phyloP scores from a whole-genome alignment of 2,113 vertebrate genomes.

The Triplophysa dalaica region DNA sequence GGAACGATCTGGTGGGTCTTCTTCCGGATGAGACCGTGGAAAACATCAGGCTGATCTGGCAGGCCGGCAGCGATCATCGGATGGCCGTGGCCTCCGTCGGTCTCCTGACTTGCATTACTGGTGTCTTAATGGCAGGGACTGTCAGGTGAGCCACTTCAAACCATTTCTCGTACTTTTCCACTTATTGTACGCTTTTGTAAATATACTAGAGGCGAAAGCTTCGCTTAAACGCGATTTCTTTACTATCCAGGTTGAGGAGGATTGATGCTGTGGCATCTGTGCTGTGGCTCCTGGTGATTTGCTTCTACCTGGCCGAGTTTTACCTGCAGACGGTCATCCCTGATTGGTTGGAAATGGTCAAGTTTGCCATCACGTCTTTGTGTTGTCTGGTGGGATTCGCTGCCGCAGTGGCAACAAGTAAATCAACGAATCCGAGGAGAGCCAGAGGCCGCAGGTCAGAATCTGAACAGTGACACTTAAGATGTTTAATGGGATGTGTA shows the following conservation, averaged over 20 bases:
- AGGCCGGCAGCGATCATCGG: conserved; percentile 82
- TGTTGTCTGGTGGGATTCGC: conserved; percentile 93
- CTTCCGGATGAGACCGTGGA: conserved; percentile 73
- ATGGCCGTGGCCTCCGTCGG: conserved; percentile 79
- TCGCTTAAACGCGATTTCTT: not conserved
- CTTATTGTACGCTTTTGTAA: not conserved
- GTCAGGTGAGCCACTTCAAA: conserved; percentile 72
- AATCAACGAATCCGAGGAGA: conserved; percentile 81
- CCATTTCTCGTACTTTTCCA: not conserved
- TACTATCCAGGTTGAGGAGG: conserved; percentile 81
- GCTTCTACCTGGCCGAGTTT: conserved; percentile 77
- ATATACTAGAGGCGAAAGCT: not conserved
- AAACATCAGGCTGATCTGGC: conserved; percentile 73
- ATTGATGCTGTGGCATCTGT: conserved; percentile 85
- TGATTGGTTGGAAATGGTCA: conserved; percentile 83
- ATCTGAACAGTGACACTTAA: conserved; percentile 80
- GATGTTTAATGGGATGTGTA: conserved; percentile 59
- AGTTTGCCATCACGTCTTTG: conserved; percentile 77
- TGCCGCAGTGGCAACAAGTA: conserved; percentile 86
- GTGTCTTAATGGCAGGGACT: conserved; percentile 85
- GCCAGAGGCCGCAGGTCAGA: conserved; percentile 96
- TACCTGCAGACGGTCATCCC: conserved; percentile 70
- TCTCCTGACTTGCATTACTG: conserved; percentile 83
- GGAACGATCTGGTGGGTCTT: conserved; percentile 75
- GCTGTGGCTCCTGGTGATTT: conserved; percentile 87